These are phyloP conservation scores for Pangasius larnaudii DNA, from an alignment of 2,797 vertebrate genomes.

Conservation along the genomic window DNA sequence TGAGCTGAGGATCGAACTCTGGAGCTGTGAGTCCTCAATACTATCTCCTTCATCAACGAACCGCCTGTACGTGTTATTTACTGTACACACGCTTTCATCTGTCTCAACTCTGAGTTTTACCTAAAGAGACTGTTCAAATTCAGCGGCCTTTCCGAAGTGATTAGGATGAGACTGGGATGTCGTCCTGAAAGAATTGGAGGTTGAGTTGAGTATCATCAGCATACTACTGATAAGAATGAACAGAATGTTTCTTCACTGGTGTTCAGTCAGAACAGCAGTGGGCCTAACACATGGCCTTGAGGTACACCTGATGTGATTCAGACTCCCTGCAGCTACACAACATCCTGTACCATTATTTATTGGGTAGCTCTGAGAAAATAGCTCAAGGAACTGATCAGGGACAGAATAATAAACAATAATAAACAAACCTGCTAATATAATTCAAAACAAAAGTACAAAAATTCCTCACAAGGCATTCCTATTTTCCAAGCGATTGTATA, in stretches of 20 bases:
- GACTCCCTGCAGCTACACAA: background rate
- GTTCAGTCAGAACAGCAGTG: background rate
- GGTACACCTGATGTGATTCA: background rate
- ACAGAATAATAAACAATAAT: background rate
- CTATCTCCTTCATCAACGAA: background rate
- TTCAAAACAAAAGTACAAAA: background rate
- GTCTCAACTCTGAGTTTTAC: background rate
- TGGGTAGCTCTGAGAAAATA: background rate
- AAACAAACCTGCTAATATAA: background rate
- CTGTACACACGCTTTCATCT: background rate
- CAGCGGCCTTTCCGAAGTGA: background rate
- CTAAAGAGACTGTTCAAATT: background rate
- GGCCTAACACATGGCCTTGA: background rate
- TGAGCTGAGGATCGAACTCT: background rate
- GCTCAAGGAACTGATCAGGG: background rate
- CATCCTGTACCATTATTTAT: background rate
- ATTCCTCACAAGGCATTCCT: background rate
- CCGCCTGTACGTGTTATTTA: background rate
- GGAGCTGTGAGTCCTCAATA: background rate
- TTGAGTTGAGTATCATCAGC: background rate
- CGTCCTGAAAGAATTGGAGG: background rate
- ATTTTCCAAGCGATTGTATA: background rate
- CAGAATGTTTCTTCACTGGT: background rate
- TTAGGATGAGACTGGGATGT: background rate
- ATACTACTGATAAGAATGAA: background rate